Evolutionary conservation across 2,113 vertebrate genomes (phyloP).

Genomic region (Crotalus helleri): DNA sequence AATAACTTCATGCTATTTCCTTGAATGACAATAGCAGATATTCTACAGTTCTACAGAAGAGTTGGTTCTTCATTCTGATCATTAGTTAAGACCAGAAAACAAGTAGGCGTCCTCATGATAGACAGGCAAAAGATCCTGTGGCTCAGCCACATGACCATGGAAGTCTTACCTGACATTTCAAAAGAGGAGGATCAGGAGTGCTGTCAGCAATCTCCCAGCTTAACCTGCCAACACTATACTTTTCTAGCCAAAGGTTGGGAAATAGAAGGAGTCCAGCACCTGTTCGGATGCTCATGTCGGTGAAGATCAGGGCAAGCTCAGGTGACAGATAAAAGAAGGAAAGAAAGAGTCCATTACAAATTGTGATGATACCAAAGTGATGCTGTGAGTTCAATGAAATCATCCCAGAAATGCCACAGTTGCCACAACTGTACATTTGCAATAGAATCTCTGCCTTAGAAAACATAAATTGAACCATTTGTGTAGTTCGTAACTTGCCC

Average conservation of each 20-base stretch:
- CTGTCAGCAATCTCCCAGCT: not conserved
- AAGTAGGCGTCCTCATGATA: not conserved
- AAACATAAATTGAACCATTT: not conserved
- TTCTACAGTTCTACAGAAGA: not conserved
- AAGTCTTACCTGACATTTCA: not conserved
- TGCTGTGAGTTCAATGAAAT: not conserved
- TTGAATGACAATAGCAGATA: not conserved
- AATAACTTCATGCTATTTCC: not conserved
- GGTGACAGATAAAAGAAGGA: not conserved
- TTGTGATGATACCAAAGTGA: not conserved
- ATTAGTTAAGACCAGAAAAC: too few species aligned
- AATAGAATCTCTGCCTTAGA: not conserved
- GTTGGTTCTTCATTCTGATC: not conserved
- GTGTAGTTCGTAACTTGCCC: not conserved
- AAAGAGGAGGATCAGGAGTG: not conserved
- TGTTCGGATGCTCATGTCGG: not conserved
- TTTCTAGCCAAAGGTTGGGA: not conserved
- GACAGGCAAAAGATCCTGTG: not conserved
- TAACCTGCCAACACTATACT: not conserved
- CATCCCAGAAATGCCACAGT: not conserved
- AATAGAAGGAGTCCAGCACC: not conserved
- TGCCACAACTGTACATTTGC: not conserved
- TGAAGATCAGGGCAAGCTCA: not conserved
- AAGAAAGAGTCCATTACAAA: not conserved
- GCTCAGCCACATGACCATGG: not conserved